Evolutionary conservation across 2,888 invertebrate genomes (phyloP).

Genomic region (Steinernema carpocapsae): DNA sequence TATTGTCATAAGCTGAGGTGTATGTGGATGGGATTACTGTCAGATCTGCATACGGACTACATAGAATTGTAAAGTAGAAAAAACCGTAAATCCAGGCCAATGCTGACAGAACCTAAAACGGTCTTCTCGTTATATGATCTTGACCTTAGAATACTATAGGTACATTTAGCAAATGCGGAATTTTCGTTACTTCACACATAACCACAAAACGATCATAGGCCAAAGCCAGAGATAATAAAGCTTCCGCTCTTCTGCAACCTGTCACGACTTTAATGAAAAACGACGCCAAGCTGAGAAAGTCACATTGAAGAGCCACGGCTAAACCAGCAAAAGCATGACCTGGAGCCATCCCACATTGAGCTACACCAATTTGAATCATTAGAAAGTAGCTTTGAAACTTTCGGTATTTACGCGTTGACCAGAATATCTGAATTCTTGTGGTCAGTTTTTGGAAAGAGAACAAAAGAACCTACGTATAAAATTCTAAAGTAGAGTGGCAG

Average conservation of each 20-base stretch:
- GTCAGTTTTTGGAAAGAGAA: too few relatives aligned
- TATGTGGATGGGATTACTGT: background rate
- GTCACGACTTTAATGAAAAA: background rate
- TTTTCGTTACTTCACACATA: background rate
- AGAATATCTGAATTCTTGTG: background rate
- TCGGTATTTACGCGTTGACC: background rate
- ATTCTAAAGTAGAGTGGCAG: background rate
- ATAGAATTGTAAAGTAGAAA: background rate
- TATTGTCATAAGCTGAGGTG: background rate
- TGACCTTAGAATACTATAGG: background rate
- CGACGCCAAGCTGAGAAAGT: background rate
- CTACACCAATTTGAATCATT: background rate
- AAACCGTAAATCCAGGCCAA: background rate
- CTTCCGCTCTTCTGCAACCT: background rate
- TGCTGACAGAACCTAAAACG: background rate
- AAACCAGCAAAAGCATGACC: background rate
- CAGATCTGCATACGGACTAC: background rate
- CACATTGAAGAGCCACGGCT: background rate
- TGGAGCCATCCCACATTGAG: constrained; percentile 7
- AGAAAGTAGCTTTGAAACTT: background rate
- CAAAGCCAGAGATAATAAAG: background rate
- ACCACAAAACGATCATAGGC: background rate
- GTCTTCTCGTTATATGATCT: background rate
- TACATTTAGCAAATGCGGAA: background rate
- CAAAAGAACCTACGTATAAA: background rate